Conservation (phyloP, 2,888 invertebrate species). For the Hirtodrosophila trivittata region DNA sequence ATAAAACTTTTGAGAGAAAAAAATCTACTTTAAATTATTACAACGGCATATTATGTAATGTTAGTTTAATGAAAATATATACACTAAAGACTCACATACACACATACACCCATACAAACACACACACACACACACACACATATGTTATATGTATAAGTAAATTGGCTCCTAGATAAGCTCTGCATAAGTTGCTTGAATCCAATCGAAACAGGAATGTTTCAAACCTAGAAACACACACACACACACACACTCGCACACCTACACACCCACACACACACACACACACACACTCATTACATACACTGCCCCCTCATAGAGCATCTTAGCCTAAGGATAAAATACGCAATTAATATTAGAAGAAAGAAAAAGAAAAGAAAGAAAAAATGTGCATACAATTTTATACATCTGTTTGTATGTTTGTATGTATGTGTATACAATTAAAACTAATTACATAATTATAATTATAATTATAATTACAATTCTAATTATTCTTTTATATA, state of each 20-base stretch:
- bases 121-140: slow-evolving; percentile 18
- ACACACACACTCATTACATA: slow-evolving; percentile 6
- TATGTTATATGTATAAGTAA: slow-evolving; percentile 17
- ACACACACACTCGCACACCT: slow-evolving; percentile 1
- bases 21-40: slow-evolving; percentile 58
- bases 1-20: slow-evolving; percentile 16
- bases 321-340: slow-evolving; percentile 14
- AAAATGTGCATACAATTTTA: slow-evolving; percentile 49
- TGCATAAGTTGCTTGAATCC: background rate
- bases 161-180: slow-evolving; percentile 3
- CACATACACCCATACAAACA: slow-evolving; percentile 24
- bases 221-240: slow-evolving; percentile 1
- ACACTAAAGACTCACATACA: background rate
- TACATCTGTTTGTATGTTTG: slow-evolving; percentile 52
- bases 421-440: slow-evolving; percentile 47
- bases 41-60: slow-evolving; percentile 58
- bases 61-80: slow-evolving; percentile 49
- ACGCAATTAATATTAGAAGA: slow-evolving; percentile 32
- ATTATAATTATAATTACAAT: slow-evolving; percentile 48
- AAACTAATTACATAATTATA: slow-evolving; percentile 52
- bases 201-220: slow-evolving; percentile 7
- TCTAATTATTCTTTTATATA: slow-evolving; percentile 48
- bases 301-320: background rate
- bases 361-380: slow-evolving; percentile 3
- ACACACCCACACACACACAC: slow-evolving; percentile 3